Percentiles rank a stretch among this genome's conserved stretches.
These are phyloP conservation scores for Myxocyprinus asiaticus DNA, from an alignment of 2,113 vertebrate genomes.

Conservation along the genomic window DNA sequence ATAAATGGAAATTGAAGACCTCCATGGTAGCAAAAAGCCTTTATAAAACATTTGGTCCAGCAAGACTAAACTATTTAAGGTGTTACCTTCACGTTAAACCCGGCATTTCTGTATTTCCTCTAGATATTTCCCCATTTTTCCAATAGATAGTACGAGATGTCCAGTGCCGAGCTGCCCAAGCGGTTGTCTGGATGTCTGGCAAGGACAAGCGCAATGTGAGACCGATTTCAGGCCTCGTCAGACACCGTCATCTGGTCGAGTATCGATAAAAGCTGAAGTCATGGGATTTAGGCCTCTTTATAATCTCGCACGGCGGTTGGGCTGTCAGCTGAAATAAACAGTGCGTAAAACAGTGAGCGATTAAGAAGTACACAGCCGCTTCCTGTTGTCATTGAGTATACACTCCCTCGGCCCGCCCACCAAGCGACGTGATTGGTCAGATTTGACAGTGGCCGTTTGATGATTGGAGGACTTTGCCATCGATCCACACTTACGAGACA, in stretches of 20 bases:
- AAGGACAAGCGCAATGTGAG: conserved; percentile 19
- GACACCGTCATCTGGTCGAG: neutral
- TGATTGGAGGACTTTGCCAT: conserved; percentile 42
- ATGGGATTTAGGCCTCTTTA: neutral
- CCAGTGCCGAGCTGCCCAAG: neutral
- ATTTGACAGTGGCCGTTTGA: no score
- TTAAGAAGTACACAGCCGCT: conserved; percentile 47
- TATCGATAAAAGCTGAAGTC: neutral
- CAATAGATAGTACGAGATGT: neutral
- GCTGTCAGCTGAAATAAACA: neutral
- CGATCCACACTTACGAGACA: neutral
- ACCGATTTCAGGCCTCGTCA: conserved; percentile 13
- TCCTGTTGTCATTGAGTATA: conserved; percentile 64
- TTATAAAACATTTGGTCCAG: neutral
- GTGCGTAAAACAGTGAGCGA: neutral
- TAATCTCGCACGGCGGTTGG: neutral
- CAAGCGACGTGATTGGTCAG: conserved; percentile 60
- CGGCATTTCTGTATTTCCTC: neutral
- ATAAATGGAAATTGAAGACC: no score
- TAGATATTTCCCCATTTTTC: neutral
- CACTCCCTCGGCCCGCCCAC: conserved; percentile 26
- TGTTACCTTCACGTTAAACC: conserved; percentile 29
- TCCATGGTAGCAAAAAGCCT: neutral
- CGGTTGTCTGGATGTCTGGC: conserved; percentile 11
- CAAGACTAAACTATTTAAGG: neutral